Evolutionary conservation across 2,113 vertebrate genomes (phyloP), one percentile per base, ranked within the genome.

Genomic region (Syngnathoides biaculeatus): DNA sequence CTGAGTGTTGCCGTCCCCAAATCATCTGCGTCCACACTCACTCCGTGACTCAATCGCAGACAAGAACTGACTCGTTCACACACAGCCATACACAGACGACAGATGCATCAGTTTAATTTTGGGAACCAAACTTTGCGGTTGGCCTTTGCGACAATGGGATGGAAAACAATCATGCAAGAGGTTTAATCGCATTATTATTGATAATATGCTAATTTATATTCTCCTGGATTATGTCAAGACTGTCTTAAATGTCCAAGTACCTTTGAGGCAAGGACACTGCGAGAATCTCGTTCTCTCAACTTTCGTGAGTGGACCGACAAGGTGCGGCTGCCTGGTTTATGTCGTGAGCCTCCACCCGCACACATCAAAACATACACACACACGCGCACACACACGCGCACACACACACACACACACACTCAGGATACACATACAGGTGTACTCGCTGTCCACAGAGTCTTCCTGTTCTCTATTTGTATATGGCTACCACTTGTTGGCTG

Each of bases 391-490:
- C 88, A 75, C 86, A 83, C 86, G 84, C 79, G 83, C 86, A 86
- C 87, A 83, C 86, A 86, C 79, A 84, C 86, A 86, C 87, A 35
- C 2, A 82, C 86, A 86, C 79, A 84, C 86, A 86, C 87, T 88
- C 89, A 90, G 86, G 83, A 90, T 81, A 87, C 85, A 89, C 81
- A 83, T 74, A 80, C 88, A 89, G 87, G 86, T 84, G 84, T 84
- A 87, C 88, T 88, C 88, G 74, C 86, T 83, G 87, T 89, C 89
- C 86, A 84, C 85, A 87, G 81, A 87, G 89, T 90, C 89, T 90
- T 90, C 89, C 89, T 89, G 82, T 90, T 88, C 82, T 86, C 85
- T 86, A 76, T 88, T 87, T 84, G 77, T 87, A 89, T 77, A 79
- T 63, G 86, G 81, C 84, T 86, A 79, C 84, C 82, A 81, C 84